phyloP scores from a whole-genome alignment of 2,113 vertebrate genomes.

The Podarcis raffonei region DNA sequence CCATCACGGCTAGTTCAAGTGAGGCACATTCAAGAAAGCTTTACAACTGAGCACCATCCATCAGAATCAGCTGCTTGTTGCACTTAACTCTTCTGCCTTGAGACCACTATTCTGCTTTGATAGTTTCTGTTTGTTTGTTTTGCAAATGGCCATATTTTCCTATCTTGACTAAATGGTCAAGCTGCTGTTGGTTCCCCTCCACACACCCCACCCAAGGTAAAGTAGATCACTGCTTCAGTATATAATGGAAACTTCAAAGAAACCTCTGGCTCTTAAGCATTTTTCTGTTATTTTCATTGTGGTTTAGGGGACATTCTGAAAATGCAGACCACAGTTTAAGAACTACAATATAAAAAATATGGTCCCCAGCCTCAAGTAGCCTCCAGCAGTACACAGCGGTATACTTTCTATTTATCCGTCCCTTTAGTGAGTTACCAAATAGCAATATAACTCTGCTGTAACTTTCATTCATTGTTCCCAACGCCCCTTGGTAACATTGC shows the following conservation, averaged over 20 bases:
- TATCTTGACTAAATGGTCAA: neutral
- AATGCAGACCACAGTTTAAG: neutral
- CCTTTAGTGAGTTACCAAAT: neutral
- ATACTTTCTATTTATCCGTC: neutral
- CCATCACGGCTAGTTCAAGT: neutral
- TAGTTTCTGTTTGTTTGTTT: neutral
- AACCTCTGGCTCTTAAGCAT: neutral
- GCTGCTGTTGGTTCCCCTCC: neutral
- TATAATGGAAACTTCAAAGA: neutral
- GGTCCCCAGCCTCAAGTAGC: neutral
- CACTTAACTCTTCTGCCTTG: too few species aligned
- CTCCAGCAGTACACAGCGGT: neutral
- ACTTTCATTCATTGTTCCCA: neutral
- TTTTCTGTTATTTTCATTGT: neutral
- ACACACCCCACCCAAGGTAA: too few species aligned
- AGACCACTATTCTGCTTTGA: neutral
- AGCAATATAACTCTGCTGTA: neutral
- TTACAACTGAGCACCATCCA: neutral
- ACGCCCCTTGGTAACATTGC: neutral
- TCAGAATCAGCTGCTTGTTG: neutral
- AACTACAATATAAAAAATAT: neutral
- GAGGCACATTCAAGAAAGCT: neutral
- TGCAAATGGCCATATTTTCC: neutral
- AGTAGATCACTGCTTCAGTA: neutral
- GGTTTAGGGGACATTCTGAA: neutral